Evolutionary conservation across 1,140 invertebrate genomes (phyloP), one percentile per base, ranked within the genome.

Genomic region (Drosophila varians): DNA sequence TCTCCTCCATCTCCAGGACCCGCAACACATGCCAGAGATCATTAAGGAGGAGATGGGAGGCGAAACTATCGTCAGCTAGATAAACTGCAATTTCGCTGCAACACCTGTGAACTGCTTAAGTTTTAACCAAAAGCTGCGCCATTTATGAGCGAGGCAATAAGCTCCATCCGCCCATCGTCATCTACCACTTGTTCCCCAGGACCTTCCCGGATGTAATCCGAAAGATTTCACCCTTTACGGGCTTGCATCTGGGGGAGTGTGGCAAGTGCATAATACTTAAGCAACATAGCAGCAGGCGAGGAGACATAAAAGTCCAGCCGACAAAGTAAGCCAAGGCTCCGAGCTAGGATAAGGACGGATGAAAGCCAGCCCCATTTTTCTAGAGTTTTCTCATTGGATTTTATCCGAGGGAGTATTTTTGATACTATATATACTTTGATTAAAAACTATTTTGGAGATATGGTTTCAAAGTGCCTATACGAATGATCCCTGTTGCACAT

Each of bases 41-140:
- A 87, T 86, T 86, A 86, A 74, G 62, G 77, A 73, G 38, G 21
- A 11, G 23, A 26, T 26, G 69, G 40, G 19, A 4, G 7, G 8
- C 5, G 46, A 75, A 66, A 48, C 64, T 55, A 73, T 75, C 18
- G 19, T 73, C 38, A 61, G 57, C 53, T 74, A 82, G 82, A 86
- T 86, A 86, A 87, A 86, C 82, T 86, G 82, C 82, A 86, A 87
- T 86, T 86, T 74, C 74, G 82, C 53, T 80, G 82, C 82, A 86
- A 82, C 82, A 86, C 82, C 82, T 86, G 82, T 43, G 69, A 80
- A 86, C 79, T 86, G 79, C 80, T 84, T 61, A 84, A 84, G 80
- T 86, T 86, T 76, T 68, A 51, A 31, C 75, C 48, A 62, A 70
- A 61, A 73, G 56, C 64, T 76, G 36, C 51, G 66, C 56, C 79